Evolutionary conservation across 2,888 invertebrate species (phyloP).

Genomic region (Morpho deidamia): DNA sequence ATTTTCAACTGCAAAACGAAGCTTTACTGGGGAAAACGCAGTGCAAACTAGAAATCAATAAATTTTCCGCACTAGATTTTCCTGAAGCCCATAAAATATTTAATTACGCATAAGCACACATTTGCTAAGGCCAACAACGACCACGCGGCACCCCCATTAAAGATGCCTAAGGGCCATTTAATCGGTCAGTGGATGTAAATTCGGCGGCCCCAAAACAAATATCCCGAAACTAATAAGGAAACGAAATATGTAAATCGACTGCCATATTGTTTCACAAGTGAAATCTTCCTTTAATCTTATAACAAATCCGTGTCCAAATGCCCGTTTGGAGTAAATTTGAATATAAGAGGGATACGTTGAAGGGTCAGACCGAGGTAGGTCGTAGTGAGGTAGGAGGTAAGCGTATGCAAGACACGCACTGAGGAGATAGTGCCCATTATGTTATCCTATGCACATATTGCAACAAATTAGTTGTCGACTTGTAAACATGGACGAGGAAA

Average conservation of each 20-base stretch:
- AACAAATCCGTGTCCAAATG: conserved; percentile 80
- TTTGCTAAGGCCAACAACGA: conserved; percentile 76
- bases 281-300: conserved; percentile 80
- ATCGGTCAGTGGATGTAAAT: conserved; percentile 79
- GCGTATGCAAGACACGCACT: conserved; percentile 77
- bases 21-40: conserved; percentile 22
- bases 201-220: conserved; percentile 76
- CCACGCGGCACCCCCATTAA: conserved; percentile 78
- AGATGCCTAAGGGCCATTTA: conserved; percentile 79
- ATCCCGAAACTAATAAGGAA: conserved; percentile 79
- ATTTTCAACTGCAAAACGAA: conserved; percentile 21
- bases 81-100: conserved; percentile 72
- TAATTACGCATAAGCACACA: conserved; percentile 78
- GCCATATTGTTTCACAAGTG: conserved; percentile 79
- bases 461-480: conserved; percentile 79
- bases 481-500: conserved; percentile 74
- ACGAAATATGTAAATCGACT: conserved; percentile 78
- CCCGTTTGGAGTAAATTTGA: conserved; percentile 73
- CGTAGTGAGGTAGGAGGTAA: conserved; percentile 60
- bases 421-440: conserved; percentile 72
- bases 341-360: conserved; percentile 67
- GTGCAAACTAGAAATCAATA: conserved; percentile 55
- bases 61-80: conserved; percentile 62
- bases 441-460: conserved; percentile 79
- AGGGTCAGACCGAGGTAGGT: conserved; percentile 64